Evolutionary conservation across 2,797 vertebrate species (phyloP), one percentile per base, ranked within the genome.

Genomic region (Sebastes itinus): DNA sequence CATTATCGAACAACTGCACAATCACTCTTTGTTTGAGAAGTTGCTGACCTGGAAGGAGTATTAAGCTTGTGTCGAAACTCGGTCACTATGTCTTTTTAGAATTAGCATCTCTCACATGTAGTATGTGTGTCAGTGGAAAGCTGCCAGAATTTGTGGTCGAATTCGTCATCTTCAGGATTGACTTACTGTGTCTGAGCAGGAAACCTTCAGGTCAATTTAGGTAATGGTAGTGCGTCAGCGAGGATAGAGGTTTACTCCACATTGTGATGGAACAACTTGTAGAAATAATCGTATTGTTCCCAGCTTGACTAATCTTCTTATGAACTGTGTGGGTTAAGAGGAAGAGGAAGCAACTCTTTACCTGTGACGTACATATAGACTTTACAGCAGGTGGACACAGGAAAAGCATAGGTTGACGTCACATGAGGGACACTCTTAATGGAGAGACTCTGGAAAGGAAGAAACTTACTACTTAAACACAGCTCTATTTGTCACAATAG

Each of bases 121-220:
- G 60, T 28, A 59, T 28, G 60, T 22, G 49, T 62, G 23, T 33
- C 11, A 13, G 7, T 56, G 62, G 62, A 65, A 28, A 9, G 55
- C 27, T 30, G 60, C 55, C 25, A 58, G 32, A 22, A 46, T 5
- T 8, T 25, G 13, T 23, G 66, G 58, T 86, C 55, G 72, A 46
- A 63, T 64, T 72, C 2, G 20, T 66, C 65, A 72, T 84, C 66
- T 18, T 71, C 25, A 30, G 23, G 30, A 72, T 63, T 0, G 30
- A 72, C 42, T 85, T 81, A 74, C 30, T 52, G 66, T 2, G 72
- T 79, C 78, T 74, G 66, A 88, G 77, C 81, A 80, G 87, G 81
- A 85, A 87, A 42, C 49, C 38, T 42, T 20, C 2, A 32, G 73
- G 66, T 78, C 75, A 81, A 81, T 12, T 22, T 4, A 56, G 74